Base-by-base conservation (phyloP, 2,113 vertebrate species). In the Hoplias malabaricus region DNA sequence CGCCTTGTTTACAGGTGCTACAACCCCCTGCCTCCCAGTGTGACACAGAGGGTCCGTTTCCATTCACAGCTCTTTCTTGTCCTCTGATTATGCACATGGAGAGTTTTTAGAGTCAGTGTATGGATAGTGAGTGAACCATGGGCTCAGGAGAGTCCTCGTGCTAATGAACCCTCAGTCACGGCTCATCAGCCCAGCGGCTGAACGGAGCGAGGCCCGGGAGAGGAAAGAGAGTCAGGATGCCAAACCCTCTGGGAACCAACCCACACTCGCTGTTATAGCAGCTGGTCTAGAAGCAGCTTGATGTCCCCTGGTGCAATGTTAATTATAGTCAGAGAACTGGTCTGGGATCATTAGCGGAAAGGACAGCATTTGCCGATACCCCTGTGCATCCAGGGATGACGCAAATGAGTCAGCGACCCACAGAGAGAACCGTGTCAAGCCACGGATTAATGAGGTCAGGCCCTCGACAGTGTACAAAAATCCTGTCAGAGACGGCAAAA, bases 81-180 rank as follows among this genome's bases (percentile, higher is more conserved):
- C 27, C 21, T 25, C 21, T 25, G 16, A 72, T 69, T 59, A 50
- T 70, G n/a, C 46, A 57, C 42, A 36, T 53, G 16, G 23, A 69
- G 56, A 54, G 53, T 31, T 33, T 42, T 46, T 33, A 66, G 76
- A 70, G 71, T 14, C 57, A 0, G 29, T 36, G 29, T 34, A 38
- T 42, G 31, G 48, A 29, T 48, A 27, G 54, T 63, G 67, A 63
- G 72, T 75, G 48, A 70, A 38, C 50, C 10, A 8, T 62, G 65
- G 36, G 25, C 81, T 75, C 81, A 16, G 34, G 72, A 75, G 81
- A 79, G 23, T 33, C 11, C 48, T 25, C 21, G 38, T 76, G 50
- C 50, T 82, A 82, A 82, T 82, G 81, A 82, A 71, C 72, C 77
- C 59, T 63, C 73, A 82, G 76, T 79, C 76, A 75, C 62, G 33